These are phyloP conservation scores for Origma solitaria DNA, from an alignment of 2,113 vertebrate genomes.

Conservation along the genomic window DNA sequence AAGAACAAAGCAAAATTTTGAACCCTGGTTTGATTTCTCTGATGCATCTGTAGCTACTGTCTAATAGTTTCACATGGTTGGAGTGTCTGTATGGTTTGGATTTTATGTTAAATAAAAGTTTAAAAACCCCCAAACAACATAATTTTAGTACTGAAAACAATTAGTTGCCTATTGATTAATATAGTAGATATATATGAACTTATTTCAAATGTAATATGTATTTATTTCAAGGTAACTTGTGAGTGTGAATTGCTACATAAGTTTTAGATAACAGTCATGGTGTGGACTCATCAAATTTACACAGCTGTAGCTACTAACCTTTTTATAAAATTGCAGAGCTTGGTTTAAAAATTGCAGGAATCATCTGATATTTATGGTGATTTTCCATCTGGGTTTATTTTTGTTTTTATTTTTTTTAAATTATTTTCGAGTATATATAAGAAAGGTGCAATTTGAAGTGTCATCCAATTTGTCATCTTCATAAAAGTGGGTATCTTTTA, in stretches of 20 bases:
- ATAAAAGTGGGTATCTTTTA: not conserved
- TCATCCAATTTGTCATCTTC: not conserved
- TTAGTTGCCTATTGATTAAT: not conserved
- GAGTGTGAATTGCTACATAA: not conserved
- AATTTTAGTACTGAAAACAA: not conserved
- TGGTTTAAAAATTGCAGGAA: not conserved
- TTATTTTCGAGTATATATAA: not conserved
- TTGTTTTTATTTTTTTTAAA: not conserved
- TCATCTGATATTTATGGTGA: not conserved
- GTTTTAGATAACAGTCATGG: not conserved
- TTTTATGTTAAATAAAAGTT: not conserved
- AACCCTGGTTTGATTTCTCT: not conserved
- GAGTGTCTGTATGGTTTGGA: not conserved
- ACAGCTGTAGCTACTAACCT: not conserved
- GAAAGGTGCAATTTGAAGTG: not conserved
- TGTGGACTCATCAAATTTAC: not conserved
- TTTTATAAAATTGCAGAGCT: not conserved
- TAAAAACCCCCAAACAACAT: not conserved
- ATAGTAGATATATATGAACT: not conserved
- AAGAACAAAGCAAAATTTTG: not conserved
- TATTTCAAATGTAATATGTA: not conserved
- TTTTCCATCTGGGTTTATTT: not conserved
- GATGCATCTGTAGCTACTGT: not conserved
- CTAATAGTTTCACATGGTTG: not conserved
- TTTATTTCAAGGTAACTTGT: not conserved